A percentile compares a stretch with the other conserved stretches of the same genome.
Evolutionary conservation across 2,797 vertebrate genomes (phyloP).

Genomic region (Cyprinella venusta): DNA sequence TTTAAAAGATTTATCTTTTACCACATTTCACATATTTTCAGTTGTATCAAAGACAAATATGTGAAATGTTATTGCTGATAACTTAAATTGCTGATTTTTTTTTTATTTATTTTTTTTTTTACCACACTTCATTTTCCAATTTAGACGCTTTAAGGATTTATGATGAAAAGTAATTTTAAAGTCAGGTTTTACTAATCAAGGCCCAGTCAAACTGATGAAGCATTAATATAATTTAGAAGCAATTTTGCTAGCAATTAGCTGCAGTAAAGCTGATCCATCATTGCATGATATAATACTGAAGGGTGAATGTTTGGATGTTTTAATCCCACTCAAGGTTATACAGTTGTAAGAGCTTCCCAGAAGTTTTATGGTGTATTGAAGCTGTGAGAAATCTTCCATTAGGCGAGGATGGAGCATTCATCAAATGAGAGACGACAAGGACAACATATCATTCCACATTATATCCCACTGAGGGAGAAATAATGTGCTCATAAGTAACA

Average conservation of each 20-base stretch:
- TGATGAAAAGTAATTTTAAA: slow-evolving; percentile 9
- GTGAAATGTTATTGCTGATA: not conserved
- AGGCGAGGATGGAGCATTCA: slow-evolving; percentile 55
- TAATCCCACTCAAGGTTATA: slow-evolving; percentile 48
- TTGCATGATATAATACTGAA: slow-evolving; percentile 10
- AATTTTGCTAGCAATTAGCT: slow-evolving; percentile 31
- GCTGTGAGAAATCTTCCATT: slow-evolving; percentile 53
- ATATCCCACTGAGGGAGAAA: slow-evolving; percentile 40
- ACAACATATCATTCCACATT: slow-evolving; percentile 54
- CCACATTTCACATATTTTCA: not conserved
- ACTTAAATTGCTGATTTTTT: not conserved
- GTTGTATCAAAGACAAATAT: not conserved
- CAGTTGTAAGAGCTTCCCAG: slow-evolving; percentile 26
- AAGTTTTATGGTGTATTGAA: slow-evolving; percentile 53
- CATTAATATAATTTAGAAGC: slow-evolving; percentile 30
- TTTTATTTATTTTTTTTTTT: not conserved
- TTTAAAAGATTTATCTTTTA: not conserved
- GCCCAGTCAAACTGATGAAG: slow-evolving; percentile 16
- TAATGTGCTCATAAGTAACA: slow-evolving; percentile 45
- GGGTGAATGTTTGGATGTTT: slow-evolving; percentile 29
- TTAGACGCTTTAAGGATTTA: not conserved
- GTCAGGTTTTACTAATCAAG: slow-evolving; percentile 25
- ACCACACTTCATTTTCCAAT: not conserved
- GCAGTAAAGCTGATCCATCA: slow-evolving; percentile 22
- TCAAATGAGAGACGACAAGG: slow-evolving; percentile 52